Evolutionary conservation across 2,113 vertebrate genomes (phyloP).

Genomic region (Propithecus coquereli): DNA sequence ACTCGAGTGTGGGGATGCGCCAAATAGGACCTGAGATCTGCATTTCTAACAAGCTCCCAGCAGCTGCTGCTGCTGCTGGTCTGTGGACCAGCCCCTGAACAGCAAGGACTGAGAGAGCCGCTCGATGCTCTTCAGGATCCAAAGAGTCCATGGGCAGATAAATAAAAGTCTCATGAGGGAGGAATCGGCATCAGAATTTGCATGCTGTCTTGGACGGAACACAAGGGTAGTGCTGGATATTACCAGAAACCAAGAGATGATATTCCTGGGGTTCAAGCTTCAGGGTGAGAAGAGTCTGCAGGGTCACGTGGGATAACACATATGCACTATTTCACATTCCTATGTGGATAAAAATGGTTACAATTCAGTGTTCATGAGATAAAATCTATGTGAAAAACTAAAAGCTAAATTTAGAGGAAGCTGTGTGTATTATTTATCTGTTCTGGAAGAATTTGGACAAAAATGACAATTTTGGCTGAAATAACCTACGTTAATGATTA

Average conservation of each 20-base stretch:
- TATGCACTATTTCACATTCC: neutral
- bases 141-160: neutral
- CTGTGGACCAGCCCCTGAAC: neutral
- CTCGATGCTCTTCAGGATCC: neutral
- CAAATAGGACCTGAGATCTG: neutral
- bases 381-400: neutral
- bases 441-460: conserved; percentile 28
- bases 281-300: neutral
- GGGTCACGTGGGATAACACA: neutral
- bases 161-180: neutral
- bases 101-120: neutral
- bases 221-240: neutral
- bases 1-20: neutral
- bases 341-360: neutral
- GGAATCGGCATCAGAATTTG: neutral
- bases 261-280: neutral
- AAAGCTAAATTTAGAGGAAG: conserved; percentile 7
- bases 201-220: neutral
- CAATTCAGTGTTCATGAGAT: neutral
- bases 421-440: neutral
- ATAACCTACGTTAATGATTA: neutral
- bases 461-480: neutral
- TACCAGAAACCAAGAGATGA: neutral
- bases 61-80: too few species aligned
- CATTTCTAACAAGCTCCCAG: neutral